phyloP scores from a whole-genome alignment of 2,113 vertebrate species.

The Microtus pennsylvanicus region DNA sequence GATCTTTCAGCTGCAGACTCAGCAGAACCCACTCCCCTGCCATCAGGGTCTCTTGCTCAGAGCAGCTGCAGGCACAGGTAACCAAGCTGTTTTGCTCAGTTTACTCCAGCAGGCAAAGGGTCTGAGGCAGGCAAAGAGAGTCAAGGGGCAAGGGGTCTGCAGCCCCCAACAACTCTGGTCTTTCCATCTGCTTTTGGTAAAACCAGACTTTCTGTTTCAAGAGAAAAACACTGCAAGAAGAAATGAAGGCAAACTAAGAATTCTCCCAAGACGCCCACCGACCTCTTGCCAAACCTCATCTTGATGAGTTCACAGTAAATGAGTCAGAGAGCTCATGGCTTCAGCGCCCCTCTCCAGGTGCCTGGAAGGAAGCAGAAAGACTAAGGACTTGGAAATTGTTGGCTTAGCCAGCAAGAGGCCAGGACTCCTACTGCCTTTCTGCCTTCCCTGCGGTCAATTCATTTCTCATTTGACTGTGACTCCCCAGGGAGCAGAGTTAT shows the following conservation, averaged over 20 bases:
- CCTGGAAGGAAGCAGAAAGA: neutral
- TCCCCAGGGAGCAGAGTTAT: neutral
- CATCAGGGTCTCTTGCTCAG: too few species aligned
- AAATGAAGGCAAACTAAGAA: slow-evolving; percentile 30
- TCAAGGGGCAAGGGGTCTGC: too few species aligned
- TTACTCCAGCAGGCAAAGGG: too few species aligned
- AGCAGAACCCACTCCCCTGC: too few species aligned
- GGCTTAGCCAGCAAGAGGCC: neutral
- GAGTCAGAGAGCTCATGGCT: neutral
- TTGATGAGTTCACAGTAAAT: neutral
- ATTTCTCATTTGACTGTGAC: neutral
- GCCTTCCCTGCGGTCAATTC: neutral
- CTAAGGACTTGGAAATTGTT: neutral
- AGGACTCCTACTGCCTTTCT: neutral
- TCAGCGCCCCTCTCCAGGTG: neutral
- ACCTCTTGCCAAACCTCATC: slow-evolving; percentile 26
- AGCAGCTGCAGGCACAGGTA: too few species aligned
- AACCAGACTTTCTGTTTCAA: slow-evolving; percentile 47
- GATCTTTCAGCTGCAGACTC: too few species aligned
- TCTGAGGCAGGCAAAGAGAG: too few species aligned
- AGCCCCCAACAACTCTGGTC: neutral
- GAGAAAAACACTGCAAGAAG: slow-evolving; percentile 28
- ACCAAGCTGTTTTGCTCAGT: too few species aligned
- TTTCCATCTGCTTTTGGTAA: slow-evolving; percentile 25
- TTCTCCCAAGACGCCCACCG: neutral